These are phyloP conservation scores for Brachypteracias leptosomus DNA, from an alignment of 2,113 vertebrate species.

Conservation along the genomic window DNA sequence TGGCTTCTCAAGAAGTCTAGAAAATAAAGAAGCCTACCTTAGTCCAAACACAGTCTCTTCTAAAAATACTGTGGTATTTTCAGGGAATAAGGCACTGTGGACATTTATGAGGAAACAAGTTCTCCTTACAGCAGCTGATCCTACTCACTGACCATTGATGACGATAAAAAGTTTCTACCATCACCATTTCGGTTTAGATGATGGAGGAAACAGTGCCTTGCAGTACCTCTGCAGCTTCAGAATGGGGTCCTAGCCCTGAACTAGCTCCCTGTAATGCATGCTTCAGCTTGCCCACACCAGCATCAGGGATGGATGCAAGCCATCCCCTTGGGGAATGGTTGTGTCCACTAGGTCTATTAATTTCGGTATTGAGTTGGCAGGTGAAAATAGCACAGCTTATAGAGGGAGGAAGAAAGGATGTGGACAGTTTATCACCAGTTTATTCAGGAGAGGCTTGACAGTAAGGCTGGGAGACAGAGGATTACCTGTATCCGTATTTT, in stretches of 20 bases:
- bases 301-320: neutral
- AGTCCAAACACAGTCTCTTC: neutral
- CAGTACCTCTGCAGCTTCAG: neutral
- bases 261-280: neutral
- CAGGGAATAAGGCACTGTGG: neutral
- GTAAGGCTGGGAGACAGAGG: neutral
- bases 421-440: neutral
- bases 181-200: neutral
- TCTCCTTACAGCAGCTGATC: neutral
- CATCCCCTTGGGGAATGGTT: neutral
- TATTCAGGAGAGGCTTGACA: neutral
- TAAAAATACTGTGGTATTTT: neutral
- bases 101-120: neutral
- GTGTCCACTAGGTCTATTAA: neutral
- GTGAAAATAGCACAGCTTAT: neutral
- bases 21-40: neutral
- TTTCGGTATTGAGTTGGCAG: neutral
- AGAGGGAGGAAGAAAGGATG: neutral
- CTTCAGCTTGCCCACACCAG: rapidly evolving
- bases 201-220: neutral
- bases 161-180: neutral
- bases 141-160: neutral
- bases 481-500: neutral
- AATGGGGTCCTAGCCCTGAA: neutral
- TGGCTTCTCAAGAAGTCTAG: neutral